Conservation (phyloP, 2,797 vertebrate species). For the Parotocinclus haroldoi region DNA sequence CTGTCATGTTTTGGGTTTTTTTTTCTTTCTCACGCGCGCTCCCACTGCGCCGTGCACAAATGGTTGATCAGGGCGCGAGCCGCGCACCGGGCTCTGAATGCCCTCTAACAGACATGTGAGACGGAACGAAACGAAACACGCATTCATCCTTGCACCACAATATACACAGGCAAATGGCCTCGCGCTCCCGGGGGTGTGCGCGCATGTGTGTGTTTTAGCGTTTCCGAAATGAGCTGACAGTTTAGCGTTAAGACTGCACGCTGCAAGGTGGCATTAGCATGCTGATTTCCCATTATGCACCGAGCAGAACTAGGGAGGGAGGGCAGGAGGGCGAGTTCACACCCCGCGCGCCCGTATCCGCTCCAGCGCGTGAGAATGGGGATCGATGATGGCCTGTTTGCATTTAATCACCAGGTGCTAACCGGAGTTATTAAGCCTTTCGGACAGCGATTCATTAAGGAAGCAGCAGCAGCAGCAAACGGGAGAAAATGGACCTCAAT, state of each 20-base stretch:
- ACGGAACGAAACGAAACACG: slow-evolving; percentile 27
- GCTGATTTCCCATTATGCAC: slow-evolving; percentile 12
- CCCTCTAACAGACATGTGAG: slow-evolving; percentile 39
- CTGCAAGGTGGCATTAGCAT: slow-evolving; percentile 12
- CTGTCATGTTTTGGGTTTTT: too few species aligned
- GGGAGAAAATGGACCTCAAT: slow-evolving; percentile 49
- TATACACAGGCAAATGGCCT: slow-evolving; percentile 36
- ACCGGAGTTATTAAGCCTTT: slow-evolving; percentile 57
- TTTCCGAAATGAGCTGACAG: slow-evolving; percentile 45
- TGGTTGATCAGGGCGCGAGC: slow-evolving; percentile 1
- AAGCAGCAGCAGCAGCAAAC: slow-evolving; percentile 52
- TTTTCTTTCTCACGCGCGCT: slow-evolving; percentile 5
- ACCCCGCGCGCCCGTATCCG: slow-evolving; percentile 53
- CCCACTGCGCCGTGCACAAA: slow-evolving; percentile 6
- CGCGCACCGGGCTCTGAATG: neutral
- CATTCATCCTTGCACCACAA: slow-evolving; percentile 28
- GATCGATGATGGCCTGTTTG: slow-evolving; percentile 70
- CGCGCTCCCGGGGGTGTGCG: neutral
- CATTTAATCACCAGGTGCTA: slow-evolving; percentile 72
- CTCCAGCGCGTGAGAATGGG: slow-evolving; percentile 44
- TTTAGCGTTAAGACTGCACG: slow-evolving; percentile 27
- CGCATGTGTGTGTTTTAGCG: slow-evolving; percentile 23
- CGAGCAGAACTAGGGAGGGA: neutral
- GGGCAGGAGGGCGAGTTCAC: slow-evolving; percentile 40
- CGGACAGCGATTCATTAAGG: slow-evolving; percentile 63